A percentile compares a stretch with the other conserved stretches of the same genome.
Conservation (phyloP, 2,797 vertebrate species). For the Aplochiton taeniatus region DNA sequence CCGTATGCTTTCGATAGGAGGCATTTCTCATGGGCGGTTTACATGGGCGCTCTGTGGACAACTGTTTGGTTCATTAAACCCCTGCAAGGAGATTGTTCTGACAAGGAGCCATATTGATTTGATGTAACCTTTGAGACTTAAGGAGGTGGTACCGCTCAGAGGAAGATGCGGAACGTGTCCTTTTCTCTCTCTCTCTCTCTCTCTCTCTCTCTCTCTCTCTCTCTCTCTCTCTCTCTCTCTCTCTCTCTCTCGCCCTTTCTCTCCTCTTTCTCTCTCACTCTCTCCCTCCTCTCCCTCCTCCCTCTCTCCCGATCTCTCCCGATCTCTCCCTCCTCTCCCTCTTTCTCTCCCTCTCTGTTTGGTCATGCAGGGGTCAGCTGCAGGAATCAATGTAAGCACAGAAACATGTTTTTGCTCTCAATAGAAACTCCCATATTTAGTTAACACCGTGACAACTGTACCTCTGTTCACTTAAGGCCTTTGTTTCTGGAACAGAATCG, state of each 20-base stretch:
- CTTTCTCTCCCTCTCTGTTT: neutral
- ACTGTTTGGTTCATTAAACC: neutral
- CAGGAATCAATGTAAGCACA: no score
- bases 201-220: neutral
- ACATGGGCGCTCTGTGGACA: conserved; percentile 2
- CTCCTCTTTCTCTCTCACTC: neutral
- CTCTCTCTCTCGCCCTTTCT: neutral
- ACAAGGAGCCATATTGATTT: conserved; percentile 35
- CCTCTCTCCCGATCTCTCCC: no score
- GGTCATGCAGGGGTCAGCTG: no score
- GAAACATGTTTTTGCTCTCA: no score
- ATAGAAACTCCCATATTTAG: no score
- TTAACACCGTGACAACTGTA: no score
- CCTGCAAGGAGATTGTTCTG: conserved; percentile 20
- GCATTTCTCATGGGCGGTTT: neutral
- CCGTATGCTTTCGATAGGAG: neutral
- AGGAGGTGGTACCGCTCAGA: neutral
- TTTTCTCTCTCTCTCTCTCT: neutral
- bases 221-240: neutral
- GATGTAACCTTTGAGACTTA: conserved; percentile 8
- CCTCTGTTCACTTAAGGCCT: no score
- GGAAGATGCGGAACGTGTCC: neutral
- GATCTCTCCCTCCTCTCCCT: neutral
- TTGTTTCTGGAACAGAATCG: no score
- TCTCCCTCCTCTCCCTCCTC: neutral